Percentiles rank a stretch among this genome's conserved stretches.
Evolutionary conservation across 2,797 vertebrate genomes (phyloP).

Genomic region (Enteromius treurensis): DNA sequence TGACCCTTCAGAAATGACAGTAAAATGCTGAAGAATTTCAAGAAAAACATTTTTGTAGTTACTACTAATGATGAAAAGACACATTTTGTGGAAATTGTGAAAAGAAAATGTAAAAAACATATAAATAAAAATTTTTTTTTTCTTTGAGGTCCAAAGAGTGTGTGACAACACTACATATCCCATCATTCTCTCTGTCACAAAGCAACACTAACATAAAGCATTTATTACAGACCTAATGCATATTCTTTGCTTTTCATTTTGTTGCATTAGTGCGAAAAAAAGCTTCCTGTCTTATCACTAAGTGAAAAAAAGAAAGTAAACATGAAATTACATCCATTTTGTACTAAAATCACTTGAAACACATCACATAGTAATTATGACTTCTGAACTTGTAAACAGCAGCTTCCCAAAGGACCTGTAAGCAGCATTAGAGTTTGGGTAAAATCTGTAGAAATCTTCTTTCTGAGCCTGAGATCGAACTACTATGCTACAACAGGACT

Average conservation of each 20-base stretch:
- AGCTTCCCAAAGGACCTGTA: conserved; percentile 22
- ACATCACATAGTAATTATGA: conserved; percentile 9
- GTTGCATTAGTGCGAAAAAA: conserved; percentile 18
- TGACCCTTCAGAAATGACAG: background rate
- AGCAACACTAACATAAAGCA: background rate
- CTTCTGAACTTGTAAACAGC: conserved; percentile 17
- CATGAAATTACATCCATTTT: conserved; percentile 17
- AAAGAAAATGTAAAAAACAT: background rate
- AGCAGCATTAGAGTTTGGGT: conserved; percentile 10
- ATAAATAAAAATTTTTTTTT: background rate
- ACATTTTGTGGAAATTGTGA: background rate
- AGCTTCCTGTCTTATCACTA: conserved; percentile 17
- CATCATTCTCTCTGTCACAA: background rate
- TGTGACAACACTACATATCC: background rate
- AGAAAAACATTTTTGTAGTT: background rate
- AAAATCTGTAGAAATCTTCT: background rate
- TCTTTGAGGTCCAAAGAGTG: background rate
- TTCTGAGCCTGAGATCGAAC: background rate
- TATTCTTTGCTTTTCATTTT: conserved; percentile 12
- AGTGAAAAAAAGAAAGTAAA: background rate
- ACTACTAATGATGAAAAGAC: background rate
- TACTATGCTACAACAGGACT: background rate
- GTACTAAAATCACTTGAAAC: conserved; percentile 11
- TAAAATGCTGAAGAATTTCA: background rate
- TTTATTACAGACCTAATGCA: conserved; percentile 12